A percentile compares a stretch with the other conserved stretches of the same genome.
phyloP scores from a whole-genome alignment of 1,140 invertebrate species.

The Orius laevigatus region DNA sequence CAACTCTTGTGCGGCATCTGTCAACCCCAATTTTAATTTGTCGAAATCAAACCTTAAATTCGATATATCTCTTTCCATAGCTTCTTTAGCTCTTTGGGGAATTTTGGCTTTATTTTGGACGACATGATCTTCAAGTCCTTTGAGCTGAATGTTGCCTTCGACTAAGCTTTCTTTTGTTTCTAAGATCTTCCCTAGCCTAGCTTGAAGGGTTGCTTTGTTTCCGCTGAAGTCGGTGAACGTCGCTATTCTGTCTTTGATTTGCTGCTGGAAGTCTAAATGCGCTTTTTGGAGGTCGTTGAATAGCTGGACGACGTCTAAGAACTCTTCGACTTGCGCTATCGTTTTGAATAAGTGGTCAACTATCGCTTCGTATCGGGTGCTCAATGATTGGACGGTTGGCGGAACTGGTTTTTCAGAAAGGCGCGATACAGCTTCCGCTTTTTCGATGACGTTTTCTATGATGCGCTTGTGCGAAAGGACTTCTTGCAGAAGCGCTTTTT shows the following conservation, averaged over 20 bases:
- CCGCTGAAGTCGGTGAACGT: conserved; percentile 62
- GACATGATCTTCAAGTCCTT: conserved; percentile 49
- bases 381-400: conserved; percentile 35
- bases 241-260: conserved; percentile 65
- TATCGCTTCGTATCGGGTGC: conserved; percentile 55
- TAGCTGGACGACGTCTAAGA: conserved; percentile 60
- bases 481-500: conserved; percentile 75
- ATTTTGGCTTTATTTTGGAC: conserved; percentile 44
- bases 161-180: conserved; percentile 59
- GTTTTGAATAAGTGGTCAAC: conserved; percentile 38
- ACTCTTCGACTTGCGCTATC: conserved; percentile 54
- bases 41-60: conserved; percentile 65
- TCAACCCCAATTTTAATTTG: conserved; percentile 58
- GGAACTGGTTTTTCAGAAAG: conserved; percentile 11
- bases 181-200: conserved; percentile 52
- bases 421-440: conserved; percentile 45
- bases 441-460: conserved; percentile 76
- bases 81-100: conserved; percentile 57
- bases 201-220: conserved; percentile 57
- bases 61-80: conserved; percentile 58
- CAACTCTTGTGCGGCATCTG: conserved; percentile 57
- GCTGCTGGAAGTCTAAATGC: conserved; percentile 73
- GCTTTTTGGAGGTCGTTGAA: conserved; percentile 71
- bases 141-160: conserved; percentile 54
- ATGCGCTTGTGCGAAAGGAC: conserved; percentile 75